Evolutionary conservation across 2,113 vertebrate genomes (phyloP).

Genomic region (Siphamia tubifer): DNA sequence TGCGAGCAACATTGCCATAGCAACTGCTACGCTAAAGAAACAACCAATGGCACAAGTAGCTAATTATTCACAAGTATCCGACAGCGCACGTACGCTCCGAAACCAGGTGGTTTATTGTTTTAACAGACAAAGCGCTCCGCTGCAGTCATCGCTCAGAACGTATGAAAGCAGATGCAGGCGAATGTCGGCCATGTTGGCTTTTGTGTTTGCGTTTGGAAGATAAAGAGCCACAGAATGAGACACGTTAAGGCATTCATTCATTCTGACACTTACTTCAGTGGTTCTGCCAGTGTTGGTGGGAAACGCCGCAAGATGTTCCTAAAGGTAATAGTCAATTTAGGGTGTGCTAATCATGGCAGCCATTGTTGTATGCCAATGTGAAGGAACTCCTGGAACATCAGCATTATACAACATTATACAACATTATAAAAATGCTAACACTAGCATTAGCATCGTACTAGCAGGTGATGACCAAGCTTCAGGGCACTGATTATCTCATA

Average conservation of each 20-base stretch:
- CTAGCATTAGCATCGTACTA: too few relatives aligned
- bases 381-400: too few relatives aligned
- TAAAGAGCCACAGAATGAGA: background rate
- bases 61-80: slow-evolving; percentile 37
- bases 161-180: slow-evolving; percentile 18
- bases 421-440: too few relatives aligned
- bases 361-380: background rate
- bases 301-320: background rate
- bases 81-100: background rate
- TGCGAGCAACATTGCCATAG: slow-evolving; percentile 25
- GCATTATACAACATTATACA: too few relatives aligned
- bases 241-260: slow-evolving; percentile 14
- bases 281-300: background rate
- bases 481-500: too few relatives aligned
- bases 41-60: background rate
- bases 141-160: background rate
- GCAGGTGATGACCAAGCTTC: too few relatives aligned
- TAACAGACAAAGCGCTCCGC: slow-evolving; percentile 24
- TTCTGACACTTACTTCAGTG: background rate
- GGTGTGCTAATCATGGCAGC: slow-evolving; percentile 14
- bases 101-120: slow-evolving; percentile 62
- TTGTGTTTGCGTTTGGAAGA: background rate
- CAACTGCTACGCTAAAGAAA: background rate
- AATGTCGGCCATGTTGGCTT: slow-evolving; percentile 2
- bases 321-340: slow-evolving; percentile 35